Percentiles rank a stretch among this genome's conserved stretches.
Evolutionary conservation across 1,140 invertebrate genomes (phyloP).

Genomic region (Drosophila seguyi): DNA sequence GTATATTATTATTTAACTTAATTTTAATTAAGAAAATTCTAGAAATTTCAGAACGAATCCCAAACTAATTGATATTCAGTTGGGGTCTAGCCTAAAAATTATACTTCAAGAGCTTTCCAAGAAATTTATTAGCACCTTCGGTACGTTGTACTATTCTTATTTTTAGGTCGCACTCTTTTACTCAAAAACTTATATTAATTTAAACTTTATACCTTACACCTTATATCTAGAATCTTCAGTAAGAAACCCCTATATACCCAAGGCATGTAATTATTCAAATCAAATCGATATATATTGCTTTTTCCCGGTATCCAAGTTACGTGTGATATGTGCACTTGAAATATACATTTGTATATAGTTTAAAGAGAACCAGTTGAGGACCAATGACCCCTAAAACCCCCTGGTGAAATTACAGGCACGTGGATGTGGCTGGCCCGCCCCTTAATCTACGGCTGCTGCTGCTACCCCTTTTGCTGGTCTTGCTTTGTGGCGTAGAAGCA

Average conservation of each 20-base stretch:
- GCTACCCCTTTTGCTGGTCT: background rate
- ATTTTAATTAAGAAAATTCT: too few species aligned
- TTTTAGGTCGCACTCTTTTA: background rate
- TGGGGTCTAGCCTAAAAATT: too few species aligned
- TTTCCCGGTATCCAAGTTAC: background rate
- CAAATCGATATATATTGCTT: background rate
- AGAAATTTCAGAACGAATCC: background rate
- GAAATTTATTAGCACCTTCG: background rate
- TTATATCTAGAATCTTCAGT: background rate
- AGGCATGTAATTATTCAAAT: background rate
- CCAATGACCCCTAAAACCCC: background rate
- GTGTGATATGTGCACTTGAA: background rate
- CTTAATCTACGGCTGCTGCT: background rate
- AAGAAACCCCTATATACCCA: background rate
- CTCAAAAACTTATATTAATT: background rate
- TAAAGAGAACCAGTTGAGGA: background rate
- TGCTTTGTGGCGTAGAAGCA: constrained; percentile 2
- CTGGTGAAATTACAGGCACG: constrained; percentile 11
- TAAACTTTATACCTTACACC: background rate
- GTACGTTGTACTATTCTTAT: too few species aligned
- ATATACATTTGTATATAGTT: background rate
- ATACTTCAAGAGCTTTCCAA: too few species aligned
- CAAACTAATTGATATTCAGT: too few species aligned
- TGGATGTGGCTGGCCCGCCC: background rate
- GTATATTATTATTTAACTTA: background rate